Evolutionary conservation across 2,888 invertebrate genomes (phyloP).

Genomic region (Caenorhabditis sp.): DNA sequence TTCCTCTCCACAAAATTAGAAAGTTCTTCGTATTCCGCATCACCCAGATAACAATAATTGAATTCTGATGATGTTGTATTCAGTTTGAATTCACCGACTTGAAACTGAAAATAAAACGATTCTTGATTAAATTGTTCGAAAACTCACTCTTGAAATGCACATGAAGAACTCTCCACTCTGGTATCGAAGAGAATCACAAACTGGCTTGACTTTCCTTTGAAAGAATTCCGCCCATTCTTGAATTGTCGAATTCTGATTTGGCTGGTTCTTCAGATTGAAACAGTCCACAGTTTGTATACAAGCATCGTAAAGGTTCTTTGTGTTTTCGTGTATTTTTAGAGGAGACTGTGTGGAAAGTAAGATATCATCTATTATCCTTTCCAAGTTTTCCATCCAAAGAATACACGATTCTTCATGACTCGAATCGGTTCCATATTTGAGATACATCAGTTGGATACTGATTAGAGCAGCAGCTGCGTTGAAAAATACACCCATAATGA

Average conservation of each 20-base stretch:
- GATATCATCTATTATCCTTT: neutral
- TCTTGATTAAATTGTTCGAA: neutral
- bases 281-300: neutral
- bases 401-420: neutral
- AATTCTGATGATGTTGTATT: neutral
- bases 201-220: neutral
- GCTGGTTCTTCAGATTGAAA: neutral
- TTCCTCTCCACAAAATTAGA: neutral
- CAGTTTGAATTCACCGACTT: neutral
- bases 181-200: slow-evolving; percentile 7
- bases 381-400: neutral
- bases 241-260: neutral
- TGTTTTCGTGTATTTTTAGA: neutral
- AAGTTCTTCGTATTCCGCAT: neutral
- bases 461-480: neutral
- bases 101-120: slow-evolving; percentile 4
- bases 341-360: neutral
- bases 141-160: neutral
- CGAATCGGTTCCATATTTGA: neutral
- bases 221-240: neutral
- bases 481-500: neutral
- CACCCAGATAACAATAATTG: neutral
- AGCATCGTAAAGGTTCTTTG: neutral
- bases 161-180: slow-evolving; percentile 9
- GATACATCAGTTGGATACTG: neutral